These are phyloP conservation scores for Leptobrachium leishanense DNA, from an alignment of 2,113 vertebrate species.

Conservation along the genomic window DNA sequence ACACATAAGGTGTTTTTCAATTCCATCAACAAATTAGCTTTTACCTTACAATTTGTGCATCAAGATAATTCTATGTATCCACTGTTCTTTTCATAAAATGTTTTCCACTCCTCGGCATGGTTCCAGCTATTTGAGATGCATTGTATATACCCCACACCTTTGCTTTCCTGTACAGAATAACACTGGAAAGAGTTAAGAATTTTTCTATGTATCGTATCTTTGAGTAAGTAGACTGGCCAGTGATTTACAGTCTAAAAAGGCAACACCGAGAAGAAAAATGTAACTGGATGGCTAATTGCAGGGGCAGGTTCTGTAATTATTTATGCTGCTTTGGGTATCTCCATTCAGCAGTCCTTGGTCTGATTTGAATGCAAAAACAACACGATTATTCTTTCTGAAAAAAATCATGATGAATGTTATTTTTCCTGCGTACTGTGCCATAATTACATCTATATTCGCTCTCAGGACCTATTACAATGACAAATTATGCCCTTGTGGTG, in stretches of 20 bases:
- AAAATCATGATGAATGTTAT: constrained; percentile 48
- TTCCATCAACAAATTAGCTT: no score
- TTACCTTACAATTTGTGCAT: no score
- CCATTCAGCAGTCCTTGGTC: constrained; percentile 32
- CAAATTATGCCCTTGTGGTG: constrained; percentile 47
- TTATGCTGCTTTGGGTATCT: constrained; percentile 44
- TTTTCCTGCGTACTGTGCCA: constrained; percentile 39
- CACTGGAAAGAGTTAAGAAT: neutral
- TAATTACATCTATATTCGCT: constrained; percentile 51
- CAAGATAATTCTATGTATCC: no score
- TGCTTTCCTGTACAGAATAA: neutral
- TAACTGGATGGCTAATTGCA: constrained; percentile 43
- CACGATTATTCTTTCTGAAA: constrained; percentile 42
- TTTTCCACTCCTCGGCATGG: no score
- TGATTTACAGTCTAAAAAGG: constrained; percentile 14
- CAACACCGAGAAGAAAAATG: constrained; percentile 4
- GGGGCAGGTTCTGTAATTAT: constrained; percentile 32
- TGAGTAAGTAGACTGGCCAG: neutral
- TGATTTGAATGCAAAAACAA: constrained; percentile 44
- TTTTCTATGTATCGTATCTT: neutral
- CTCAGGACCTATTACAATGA: constrained; percentile 44
- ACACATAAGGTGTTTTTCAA: no score
- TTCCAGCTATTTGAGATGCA: no score
- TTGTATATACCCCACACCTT: neutral
- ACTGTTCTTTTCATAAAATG: no score